These are phyloP conservation scores for Trochalopteron elliotii DNA, from an alignment of 2,113 vertebrate genomes.

Conservation along the genomic window DNA sequence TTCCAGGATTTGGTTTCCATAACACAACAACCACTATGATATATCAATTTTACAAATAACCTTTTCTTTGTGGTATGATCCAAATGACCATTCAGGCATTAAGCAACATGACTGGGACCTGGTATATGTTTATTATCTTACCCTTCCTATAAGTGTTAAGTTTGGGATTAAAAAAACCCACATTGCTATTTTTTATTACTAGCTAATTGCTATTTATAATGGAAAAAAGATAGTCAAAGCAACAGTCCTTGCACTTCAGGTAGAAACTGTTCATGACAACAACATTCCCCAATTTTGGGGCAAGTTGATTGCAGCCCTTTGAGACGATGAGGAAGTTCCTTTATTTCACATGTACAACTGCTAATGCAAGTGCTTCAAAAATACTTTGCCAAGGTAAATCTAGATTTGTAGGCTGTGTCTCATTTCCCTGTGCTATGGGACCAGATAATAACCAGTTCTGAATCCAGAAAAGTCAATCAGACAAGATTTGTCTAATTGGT, in stretches of 20 bases:
- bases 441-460: neutral
- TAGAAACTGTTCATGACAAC: neutral
- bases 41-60: neutral
- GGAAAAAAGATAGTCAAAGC: neutral
- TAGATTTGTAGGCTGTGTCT: neutral
- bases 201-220: neutral
- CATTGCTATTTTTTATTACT: neutral
- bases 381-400: neutral
- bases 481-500: neutral
- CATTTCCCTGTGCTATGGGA: neutral
- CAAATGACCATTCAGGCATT: neutral
- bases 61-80: neutral
- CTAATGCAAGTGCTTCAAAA: neutral
- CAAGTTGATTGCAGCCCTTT: neutral
- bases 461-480: neutral
- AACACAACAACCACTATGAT: neutral
- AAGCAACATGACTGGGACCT: neutral
- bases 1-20: neutral
- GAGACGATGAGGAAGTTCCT: neutral
- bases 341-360: neutral
- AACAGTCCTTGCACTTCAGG: neutral
- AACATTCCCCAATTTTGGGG: rapidly evolving
- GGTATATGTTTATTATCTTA: neutral
- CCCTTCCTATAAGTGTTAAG: neutral
- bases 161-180: neutral